Conservation (phyloP, 1,140 invertebrate genomes). For the Drosophila dunni region DNA sequence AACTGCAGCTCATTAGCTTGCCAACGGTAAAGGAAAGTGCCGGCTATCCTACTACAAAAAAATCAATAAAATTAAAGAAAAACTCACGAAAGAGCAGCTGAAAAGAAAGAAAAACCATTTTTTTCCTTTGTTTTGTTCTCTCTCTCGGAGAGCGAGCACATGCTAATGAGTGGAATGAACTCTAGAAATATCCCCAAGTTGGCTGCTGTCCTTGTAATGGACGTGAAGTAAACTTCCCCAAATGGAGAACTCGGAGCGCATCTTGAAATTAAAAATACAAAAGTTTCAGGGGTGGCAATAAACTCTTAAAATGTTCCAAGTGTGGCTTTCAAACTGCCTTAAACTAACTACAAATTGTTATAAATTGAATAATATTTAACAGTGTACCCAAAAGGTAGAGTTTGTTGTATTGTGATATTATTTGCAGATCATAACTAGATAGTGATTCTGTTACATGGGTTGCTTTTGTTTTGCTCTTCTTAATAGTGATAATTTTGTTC, state of each 20-base stretch:
- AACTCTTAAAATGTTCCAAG: constrained; percentile 1
- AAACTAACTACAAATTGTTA: not conserved
- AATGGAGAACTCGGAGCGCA: constrained; percentile 24
- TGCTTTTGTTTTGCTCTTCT: no score
- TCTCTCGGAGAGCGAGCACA: constrained; percentile 21
- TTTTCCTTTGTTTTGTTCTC: constrained; percentile 3
- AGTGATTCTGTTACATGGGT: no score
- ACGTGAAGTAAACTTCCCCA: constrained; percentile 28
- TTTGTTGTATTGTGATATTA: no score
- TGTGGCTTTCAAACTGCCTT: not conserved
- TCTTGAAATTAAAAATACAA: constrained; percentile 56
- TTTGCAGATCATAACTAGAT: no score
- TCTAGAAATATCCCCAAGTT: constrained; percentile 45
- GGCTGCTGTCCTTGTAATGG: constrained; percentile 30
- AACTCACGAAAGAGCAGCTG: not conserved
- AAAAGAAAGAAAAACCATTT: constrained; percentile 14
- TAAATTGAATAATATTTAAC: not conserved
- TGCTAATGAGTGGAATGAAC: constrained; percentile 81
- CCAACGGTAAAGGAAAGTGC: constrained; percentile 52
- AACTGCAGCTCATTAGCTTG: constrained; percentile 74
- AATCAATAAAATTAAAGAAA: constrained; percentile 82
- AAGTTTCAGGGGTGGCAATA: constrained; percentile 47
- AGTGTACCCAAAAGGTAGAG: no score
- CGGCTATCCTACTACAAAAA: constrained; percentile 33
- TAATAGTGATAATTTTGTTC: no score